Evolutionary conservation across 92 coral and sea anemone species (phyloP).

Genomic region (Bergia sp.): DNA sequence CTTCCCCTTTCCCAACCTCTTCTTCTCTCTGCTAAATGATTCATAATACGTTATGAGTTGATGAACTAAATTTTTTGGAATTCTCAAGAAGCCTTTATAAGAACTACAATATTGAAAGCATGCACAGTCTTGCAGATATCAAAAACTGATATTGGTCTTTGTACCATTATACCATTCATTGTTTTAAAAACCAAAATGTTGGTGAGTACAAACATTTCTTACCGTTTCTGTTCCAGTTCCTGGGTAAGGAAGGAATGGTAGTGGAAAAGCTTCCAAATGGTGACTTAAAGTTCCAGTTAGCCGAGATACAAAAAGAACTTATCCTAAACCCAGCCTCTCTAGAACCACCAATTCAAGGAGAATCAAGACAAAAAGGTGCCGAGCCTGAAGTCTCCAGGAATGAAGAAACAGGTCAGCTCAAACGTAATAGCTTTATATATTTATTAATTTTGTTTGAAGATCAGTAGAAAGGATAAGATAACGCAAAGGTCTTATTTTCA

Average conservation of each 20-base stretch:
- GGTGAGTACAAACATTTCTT: not conserved
- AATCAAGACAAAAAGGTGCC: not conserved
- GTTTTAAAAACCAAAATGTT: too few relatives aligned
- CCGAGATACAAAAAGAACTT: not conserved
- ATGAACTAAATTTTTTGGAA: too few relatives aligned
- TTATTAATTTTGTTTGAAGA: not conserved
- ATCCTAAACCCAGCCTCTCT: constrained; percentile 1
- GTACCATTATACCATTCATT: too few relatives aligned
- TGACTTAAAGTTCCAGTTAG: not conserved
- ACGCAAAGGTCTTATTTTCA: too few relatives aligned
- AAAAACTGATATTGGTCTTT: too few relatives aligned
- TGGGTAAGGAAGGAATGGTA: not conserved
- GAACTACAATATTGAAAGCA: too few relatives aligned
- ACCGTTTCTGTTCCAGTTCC: not conserved
- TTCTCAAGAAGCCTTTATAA: too few relatives aligned
- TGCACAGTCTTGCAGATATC: too few relatives aligned
- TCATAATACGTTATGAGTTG: too few relatives aligned
- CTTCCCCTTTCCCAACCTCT: too few relatives aligned
- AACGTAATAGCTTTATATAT: not conserved
- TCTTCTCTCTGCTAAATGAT: too few relatives aligned
- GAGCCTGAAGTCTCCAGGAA: not conserved
- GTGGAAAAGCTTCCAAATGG: not conserved
- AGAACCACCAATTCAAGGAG: not conserved
- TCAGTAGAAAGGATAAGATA: too few relatives aligned
- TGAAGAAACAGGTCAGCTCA: not conserved